These are phyloP conservation scores for Mungos mungo DNA, from an alignment of 2,113 vertebrate genomes.

Conservation along the genomic window DNA sequence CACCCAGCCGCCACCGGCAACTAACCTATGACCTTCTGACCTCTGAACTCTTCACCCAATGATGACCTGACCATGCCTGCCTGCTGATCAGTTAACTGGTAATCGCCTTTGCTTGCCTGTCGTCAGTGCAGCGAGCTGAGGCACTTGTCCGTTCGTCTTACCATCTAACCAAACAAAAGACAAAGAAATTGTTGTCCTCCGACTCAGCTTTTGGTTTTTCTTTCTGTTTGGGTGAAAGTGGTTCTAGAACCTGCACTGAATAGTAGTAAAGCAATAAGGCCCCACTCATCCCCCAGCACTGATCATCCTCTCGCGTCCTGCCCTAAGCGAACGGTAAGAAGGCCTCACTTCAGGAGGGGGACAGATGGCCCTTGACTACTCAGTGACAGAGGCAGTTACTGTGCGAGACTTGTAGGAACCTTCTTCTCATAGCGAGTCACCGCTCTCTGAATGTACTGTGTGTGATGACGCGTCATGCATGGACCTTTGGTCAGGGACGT, in stretches of 20 bases:
- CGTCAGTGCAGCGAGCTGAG: slow-evolving; percentile 93
- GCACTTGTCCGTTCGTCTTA: slow-evolving; percentile 92
- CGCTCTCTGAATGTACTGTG: slow-evolving; percentile 92
- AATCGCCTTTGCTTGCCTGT: slow-evolving; percentile 94
- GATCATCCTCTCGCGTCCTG: slow-evolving; percentile 85
- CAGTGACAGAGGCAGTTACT: slow-evolving; percentile 90
- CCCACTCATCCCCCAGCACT: slow-evolving; percentile 89
- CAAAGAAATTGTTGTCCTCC: slow-evolving; percentile 89
- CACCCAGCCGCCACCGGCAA: slow-evolving; percentile 99
- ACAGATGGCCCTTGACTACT: slow-evolving; percentile 86
- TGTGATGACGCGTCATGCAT: slow-evolving; percentile 92
- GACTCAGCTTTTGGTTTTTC: slow-evolving; percentile 83
- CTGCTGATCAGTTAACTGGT: slow-evolving; percentile 99
- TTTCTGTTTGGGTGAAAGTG: slow-evolving; percentile 89
- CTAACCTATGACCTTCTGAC: slow-evolving; percentile 99
- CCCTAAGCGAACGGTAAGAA: slow-evolving; percentile 88
- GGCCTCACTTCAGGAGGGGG: slow-evolving; percentile 85
- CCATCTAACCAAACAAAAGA: slow-evolving; percentile 91
- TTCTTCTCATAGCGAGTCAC: slow-evolving; percentile 84
- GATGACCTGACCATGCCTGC: slow-evolving; percentile 99
- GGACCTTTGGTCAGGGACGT: slow-evolving; percentile 89
- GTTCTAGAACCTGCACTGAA: slow-evolving; percentile 94
- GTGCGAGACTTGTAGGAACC: slow-evolving; percentile 88
- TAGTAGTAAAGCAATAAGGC: slow-evolving; percentile 95
- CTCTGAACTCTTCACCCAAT: slow-evolving; percentile 99